Evolutionary conservation across 1,140 invertebrate genomes (phyloP), one percentile per base, ranked within the genome.

Genomic region (Lordiphosa mommai): DNA sequence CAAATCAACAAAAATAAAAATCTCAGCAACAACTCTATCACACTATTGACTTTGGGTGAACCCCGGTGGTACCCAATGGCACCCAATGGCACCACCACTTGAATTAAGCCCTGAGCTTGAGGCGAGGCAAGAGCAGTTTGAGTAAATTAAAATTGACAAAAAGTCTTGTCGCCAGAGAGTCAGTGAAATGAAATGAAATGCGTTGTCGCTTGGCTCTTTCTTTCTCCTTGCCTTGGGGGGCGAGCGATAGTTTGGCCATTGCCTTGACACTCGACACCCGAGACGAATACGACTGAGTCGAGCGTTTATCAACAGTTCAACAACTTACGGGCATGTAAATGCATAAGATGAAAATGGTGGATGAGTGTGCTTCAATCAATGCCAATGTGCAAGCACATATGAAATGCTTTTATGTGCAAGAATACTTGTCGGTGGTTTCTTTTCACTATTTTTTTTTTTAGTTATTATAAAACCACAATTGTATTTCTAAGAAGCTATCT

Each of bases 241-340:
- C 32, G 10, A 9, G 23, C 23, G 71, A 74, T 74, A 59, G 71
- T 52, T 74, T 66, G 64, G 57, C 60, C 46, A 48, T 43, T 41
- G 50, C 41, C 70, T 58, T 49, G 55, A 56, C 69, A 72, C 63
- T 61, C 36, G 58, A 67, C 50, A 59, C 49, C 46, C 47, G 44
- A 30, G 20, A 44, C 13, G 40, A n/a, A n/a, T n/a, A 51, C 60
- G 43, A 29, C 44, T 60, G 43, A 48, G 68, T 48, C 55, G 52
- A 80, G 38, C 76, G 55, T 84, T 82, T 82, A 82, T 82, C 76
- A 76, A 72, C 76, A 80, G 76, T 80, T 80, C 76, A 80, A 80
- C 76, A 80, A 82, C 76, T 82, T 82, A 4, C 3, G 17, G 17
- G 17, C 4, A 76, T 82, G 76, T 71, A 80, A 84, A 82, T 57